These are phyloP conservation scores for Serranochromis macrocephalus DNA, from an alignment of 2,113 vertebrate species.

Conservation along the genomic window DNA sequence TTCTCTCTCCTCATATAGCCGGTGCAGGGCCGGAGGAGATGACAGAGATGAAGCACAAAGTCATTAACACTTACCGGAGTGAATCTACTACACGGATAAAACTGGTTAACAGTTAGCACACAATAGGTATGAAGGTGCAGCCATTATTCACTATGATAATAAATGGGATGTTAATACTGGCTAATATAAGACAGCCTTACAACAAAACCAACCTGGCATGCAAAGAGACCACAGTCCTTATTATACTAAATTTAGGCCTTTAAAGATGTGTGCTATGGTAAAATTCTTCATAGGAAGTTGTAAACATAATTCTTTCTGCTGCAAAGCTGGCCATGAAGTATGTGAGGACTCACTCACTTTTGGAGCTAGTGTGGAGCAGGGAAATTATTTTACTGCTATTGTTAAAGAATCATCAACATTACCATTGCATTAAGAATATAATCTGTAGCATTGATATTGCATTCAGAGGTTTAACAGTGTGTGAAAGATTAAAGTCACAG, in stretches of 20 bases:
- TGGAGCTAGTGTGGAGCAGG: too few species aligned
- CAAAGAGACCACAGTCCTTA: not conserved
- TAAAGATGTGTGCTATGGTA: not conserved
- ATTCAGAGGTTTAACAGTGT: too few species aligned
- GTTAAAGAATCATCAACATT: too few species aligned
- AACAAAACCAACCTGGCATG: not conserved
- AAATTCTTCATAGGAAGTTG: not conserved
- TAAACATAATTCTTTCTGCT: not conserved
- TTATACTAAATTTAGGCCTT: not conserved
- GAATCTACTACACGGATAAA: not conserved
- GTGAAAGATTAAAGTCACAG: too few species aligned
- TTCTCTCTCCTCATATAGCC: not conserved
- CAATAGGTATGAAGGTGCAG: not conserved
- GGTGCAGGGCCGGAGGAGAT: accelerated
- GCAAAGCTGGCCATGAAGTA: not conserved
- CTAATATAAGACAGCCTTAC: not conserved
- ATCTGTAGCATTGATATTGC: too few species aligned
- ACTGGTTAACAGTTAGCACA: not conserved
- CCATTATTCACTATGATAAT: not conserved
- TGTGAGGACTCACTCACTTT: not conserved
- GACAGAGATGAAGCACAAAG: not conserved
- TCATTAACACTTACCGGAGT: not conserved
- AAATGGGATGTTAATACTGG: not conserved
- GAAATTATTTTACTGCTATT: too few species aligned
- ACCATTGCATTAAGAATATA: too few species aligned